Evolutionary conservation across 37 sponge, comb jelly and placozoan genomes (phyloP), one percentile per base, ranked within the genome.

Genomic region (Aplysina aerophoba): DNA sequence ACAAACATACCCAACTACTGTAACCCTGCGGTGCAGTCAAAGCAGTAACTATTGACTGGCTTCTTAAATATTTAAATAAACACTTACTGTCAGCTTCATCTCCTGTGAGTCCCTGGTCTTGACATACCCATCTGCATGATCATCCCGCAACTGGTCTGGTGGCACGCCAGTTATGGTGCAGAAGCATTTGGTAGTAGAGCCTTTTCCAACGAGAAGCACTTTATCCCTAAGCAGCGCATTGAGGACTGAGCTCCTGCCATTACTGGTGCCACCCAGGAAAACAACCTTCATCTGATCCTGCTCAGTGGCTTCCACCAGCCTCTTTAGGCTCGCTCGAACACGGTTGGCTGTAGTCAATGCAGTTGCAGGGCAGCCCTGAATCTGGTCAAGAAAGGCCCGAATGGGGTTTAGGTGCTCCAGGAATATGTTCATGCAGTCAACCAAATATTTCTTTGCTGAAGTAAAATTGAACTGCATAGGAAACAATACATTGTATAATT

Each of bases 151-250:
- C 73, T 91, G 89, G 4, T 60, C 79, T 35, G 53, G 81, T 20
- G 91, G 91, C 3, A 61, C 79, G 4, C 98, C 98, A 8, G 87
- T 63, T 4, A 98, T 94, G 59, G 88, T 87, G 44, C 88, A 88
- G 90, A 98, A 98, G 41, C 98, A 98, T 84, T 89, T 96, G 37
- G 98, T 94, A 55, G 94, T 96, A 86, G 95, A 95, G 13, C 98
- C 98, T 19, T 94, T 93, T 5, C 98, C 98, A 19, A 91, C 79
- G 0, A 96, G 98, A 33, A 98, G 90, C 59, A 98, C 97, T 60
- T 87, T 84, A 40, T 88, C 90, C 0, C 65, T 86, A 25, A 98
- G 86, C 85, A 98, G 95, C 15, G 96, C 92, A 84, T 98, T 98
- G 78, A 98, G 87, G 6, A 92, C 92, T 0, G 94, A 90, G 84